Percentiles rank a stretch among this genome's conserved stretches.
Conservation (phyloP, 2,888 invertebrate genomes). For the Amiota mariae region DNA sequence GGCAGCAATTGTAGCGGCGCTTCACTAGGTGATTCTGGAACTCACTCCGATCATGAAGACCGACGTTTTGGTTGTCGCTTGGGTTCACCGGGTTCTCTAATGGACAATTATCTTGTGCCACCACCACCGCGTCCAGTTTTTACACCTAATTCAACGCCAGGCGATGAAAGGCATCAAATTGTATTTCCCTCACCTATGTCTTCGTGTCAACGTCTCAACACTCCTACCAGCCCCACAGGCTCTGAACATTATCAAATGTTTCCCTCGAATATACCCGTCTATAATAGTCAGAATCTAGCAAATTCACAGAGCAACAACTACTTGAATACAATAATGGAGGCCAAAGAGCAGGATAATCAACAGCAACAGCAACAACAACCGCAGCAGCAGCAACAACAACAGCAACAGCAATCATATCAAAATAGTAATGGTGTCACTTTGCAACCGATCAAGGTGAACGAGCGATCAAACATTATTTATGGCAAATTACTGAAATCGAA, state of each 20-base stretch:
- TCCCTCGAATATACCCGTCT: slow-evolving; percentile 73
- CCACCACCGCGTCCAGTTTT: slow-evolving; percentile 77
- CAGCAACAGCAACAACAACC: slow-evolving; percentile 55
- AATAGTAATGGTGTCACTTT: slow-evolving; percentile 66
- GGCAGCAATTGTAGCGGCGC: slow-evolving; percentile 83
- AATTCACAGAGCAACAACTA: slow-evolving; percentile 67
- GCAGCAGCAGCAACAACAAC: slow-evolving; percentile 43
- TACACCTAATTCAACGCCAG: slow-evolving; percentile 71
- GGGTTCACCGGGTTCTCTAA: slow-evolving; percentile 69
- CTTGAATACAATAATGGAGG: slow-evolving; percentile 72
- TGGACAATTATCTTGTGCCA: slow-evolving; percentile 79
- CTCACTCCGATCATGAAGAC: slow-evolving; percentile 88
- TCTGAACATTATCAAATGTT: slow-evolving; percentile 73
- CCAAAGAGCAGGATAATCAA: slow-evolving; percentile 68
- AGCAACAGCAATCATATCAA: slow-evolving; percentile 57
- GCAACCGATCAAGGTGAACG: slow-evolving; percentile 72
- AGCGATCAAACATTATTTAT: slow-evolving; percentile 71
- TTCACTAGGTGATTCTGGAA: slow-evolving; percentile 88
- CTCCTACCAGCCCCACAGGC: slow-evolving; percentile 70
- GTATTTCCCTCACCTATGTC: slow-evolving; percentile 70
- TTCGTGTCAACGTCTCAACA: slow-evolving; percentile 64
- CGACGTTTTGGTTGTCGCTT: slow-evolving; percentile 74
- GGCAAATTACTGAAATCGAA: slow-evolving; percentile 69
- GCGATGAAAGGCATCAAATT: slow-evolving; percentile 71
- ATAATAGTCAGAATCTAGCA: slow-evolving; percentile 62